These are phyloP conservation scores for Teleiodes luculella DNA, from an alignment of 2,888 invertebrate genomes.

Conservation along the genomic window DNA sequence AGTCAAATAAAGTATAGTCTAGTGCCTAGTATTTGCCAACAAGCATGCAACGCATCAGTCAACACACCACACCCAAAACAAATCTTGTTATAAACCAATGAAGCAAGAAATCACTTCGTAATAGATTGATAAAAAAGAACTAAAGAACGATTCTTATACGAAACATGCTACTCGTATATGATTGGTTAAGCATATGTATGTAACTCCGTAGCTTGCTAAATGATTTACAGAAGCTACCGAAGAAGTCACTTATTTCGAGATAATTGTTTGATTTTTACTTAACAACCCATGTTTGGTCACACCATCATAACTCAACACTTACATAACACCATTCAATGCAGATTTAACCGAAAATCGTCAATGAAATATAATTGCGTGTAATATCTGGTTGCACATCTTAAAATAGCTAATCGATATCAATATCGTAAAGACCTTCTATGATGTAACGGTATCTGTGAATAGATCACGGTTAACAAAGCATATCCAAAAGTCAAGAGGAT, in stretches of 20 bases:
- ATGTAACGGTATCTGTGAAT: slow-evolving; percentile 22
- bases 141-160: slow-evolving; percentile 9
- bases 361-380: slow-evolving; percentile 6
- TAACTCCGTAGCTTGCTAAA: slow-evolving; percentile 2
- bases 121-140: slow-evolving; percentile 9
- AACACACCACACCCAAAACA: background rate
- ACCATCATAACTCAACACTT: background rate
- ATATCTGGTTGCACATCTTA: background rate
- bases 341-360: background rate
- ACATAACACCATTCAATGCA: background rate
- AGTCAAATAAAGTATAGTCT: background rate
- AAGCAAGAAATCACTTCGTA: slow-evolving; percentile 18
- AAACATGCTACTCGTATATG: background rate
- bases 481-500: slow-evolving; percentile 45
- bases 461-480: slow-evolving; percentile 43
- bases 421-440: background rate
- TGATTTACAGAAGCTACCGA: background rate
- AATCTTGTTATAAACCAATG: slow-evolving; percentile 12
- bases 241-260: background rate
- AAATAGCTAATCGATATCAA: background rate
- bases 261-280: slow-evolving; percentile 11
- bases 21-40: background rate
- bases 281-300: background rate
- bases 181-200: slow-evolving; percentile 26
- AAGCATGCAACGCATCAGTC: background rate